Evolutionary conservation across 2,797 vertebrate species (phyloP).

Genomic region (Fringilla coelebs): DNA sequence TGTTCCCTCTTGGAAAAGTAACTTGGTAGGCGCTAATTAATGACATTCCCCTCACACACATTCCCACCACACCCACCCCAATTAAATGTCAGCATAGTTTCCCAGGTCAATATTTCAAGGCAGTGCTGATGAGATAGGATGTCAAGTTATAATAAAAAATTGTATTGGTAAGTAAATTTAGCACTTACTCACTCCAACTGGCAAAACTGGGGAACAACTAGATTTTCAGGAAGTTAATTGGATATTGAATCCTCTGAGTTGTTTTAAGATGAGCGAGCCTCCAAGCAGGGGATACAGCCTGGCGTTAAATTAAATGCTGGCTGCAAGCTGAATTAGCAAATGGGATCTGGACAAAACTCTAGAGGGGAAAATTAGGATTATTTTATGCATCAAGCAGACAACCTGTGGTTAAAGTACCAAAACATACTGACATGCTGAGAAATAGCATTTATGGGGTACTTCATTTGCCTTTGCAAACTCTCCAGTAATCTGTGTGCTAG

Average conservation of each 20-base stretch:
- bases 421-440: not conserved
- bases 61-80: too few relatives aligned
- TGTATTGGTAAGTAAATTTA: not conserved
- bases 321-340: not conserved
- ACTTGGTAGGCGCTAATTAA: not conserved
- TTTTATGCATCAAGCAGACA: not conserved
- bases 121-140: not conserved
- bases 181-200: not conserved
- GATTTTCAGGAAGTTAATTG: slow-evolving; percentile 10
- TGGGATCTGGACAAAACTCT: not conserved
- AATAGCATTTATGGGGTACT: not conserved
- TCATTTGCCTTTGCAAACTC: not conserved
- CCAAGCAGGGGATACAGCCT: not conserved
- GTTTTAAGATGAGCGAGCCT: not conserved
- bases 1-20: not conserved
- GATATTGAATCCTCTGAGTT: not conserved
- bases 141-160: not conserved
- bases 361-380: not conserved
- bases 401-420: not conserved
- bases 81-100: not conserved
- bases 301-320: not conserved
- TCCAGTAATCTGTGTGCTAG: not conserved
- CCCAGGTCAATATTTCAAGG: not conserved
- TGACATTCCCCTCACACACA: not conserved
- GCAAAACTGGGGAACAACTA: not conserved